Evolutionary conservation across 30 jellyfish, hydroid and myxozoan genomes (phyloP), one percentile per base, ranked within the genome.

Genomic region (Turritopsis dohrnii): DNA sequence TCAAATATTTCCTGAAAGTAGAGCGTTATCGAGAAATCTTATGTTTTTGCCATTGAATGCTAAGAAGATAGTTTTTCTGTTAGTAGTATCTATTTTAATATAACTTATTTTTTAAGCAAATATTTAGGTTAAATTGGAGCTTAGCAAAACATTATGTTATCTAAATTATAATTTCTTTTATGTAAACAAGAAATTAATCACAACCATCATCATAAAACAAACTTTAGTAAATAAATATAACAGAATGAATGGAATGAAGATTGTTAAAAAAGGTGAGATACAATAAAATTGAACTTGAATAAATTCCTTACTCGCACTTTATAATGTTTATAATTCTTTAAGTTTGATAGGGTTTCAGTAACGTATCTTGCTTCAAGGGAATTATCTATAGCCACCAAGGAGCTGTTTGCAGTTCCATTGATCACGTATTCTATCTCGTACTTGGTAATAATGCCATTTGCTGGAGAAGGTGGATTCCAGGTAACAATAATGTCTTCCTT

Each of bases 401-500:
- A 41, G 60, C 9, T 3, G 13, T 41, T 41, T 5, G 60, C 13
- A 5, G 60, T 3, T 41, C 60, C 60, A 41, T 41, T 41, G 9
- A 41, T 41, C 60, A 3, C 13, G 60, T 69, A 80, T 53, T 80
- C 81, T 24, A 80, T 71, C 79, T 21, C 60, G 20, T 80, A 80
- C 13, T 52, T 52, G 20, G 82, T 16, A 8, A 80, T 53, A n/a
- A 30, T 52, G 31, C 87, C 87, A 3, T 65, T 65, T 17, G 52
- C 81, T 23, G 65, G 54, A 22, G 4, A 81, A 26, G 87, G 87
- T 26, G 4, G 82, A 31, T 20, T 19, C 87, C 87, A 80, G 18
- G 18, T 28, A 1, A 77, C 66, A 20, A 29, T 16, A 22, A 77
- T 77, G 4, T 29, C 26, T 8, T 77, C 73, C 29, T 77, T 77